A percentile compares a stretch with the other conserved stretches of the same genome.
These are phyloP conservation scores for Parasteatoda tepidariorum DNA, from an alignment of 1,140 invertebrate species.

Conservation along the genomic window DNA sequence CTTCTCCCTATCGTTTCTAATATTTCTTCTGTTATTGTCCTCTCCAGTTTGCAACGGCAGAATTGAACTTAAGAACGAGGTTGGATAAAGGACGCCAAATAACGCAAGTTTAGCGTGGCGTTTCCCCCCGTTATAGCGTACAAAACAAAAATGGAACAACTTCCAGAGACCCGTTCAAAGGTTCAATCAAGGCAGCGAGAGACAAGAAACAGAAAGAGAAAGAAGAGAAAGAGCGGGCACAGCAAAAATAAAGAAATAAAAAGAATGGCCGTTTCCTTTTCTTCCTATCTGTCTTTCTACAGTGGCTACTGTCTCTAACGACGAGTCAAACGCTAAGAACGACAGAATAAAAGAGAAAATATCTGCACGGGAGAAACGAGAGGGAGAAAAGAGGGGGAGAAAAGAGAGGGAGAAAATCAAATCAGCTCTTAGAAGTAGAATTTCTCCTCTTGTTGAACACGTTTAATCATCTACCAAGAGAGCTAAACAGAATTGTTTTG, in stretches of 20 bases:
- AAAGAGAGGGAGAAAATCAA: conserved; percentile 11
- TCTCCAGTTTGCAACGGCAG: no score
- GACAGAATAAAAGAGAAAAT: conserved; percentile 15
- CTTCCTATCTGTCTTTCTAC: neutral
- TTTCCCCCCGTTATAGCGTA: neutral
- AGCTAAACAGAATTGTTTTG: neutral
- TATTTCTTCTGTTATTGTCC: no score
- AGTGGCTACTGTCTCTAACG: neutral
- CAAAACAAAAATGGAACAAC: conserved; percentile 13
- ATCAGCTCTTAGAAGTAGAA: neutral
- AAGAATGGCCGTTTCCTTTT: neutral
- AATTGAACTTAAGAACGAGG: no score
- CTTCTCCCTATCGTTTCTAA: no score
- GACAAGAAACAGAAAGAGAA: neutral
- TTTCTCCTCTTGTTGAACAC: neutral
- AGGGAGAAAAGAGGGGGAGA: neutral
- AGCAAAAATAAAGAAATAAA: neutral
- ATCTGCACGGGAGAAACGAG: neutral
- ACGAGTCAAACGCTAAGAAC: neutral
- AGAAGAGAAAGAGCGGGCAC: neutral
- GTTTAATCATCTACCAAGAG: neutral
- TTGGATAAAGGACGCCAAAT: neutral
- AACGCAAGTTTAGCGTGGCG: neutral
- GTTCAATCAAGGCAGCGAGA: conserved; percentile 9
- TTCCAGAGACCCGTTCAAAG: conserved; percentile 11